Base-by-base conservation (phyloP, 2,888 invertebrate species). In the Chymomyza procnemis region DNA sequence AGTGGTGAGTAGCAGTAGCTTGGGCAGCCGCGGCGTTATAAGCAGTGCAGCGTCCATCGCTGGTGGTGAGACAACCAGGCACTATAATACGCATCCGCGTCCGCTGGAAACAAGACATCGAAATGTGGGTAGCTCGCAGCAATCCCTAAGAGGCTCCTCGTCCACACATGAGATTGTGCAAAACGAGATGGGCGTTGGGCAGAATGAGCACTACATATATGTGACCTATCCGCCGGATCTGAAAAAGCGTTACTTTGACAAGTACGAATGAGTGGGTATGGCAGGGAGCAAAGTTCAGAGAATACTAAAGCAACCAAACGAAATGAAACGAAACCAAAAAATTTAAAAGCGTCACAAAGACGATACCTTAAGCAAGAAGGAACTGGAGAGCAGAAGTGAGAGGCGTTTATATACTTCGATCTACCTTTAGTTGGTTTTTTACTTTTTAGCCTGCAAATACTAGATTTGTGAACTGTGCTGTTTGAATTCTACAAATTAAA, bases 151-250 rank as follows among this genome's bases (percentile, higher is more conserved):
- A 60, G 87, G 82, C 71, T 89, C 90, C 63, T 83, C 89, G 73
- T 90, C 90, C 34, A 85, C 89, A 69, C 90, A 93, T 67, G 91
- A 91, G 74, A 89, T 89, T 58, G 86, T 89, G 85, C 86, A 93
- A 92, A 89, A 88, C 84, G 93, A 93, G 84, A 85, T 91, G 69
- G 93, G 93, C 69, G 81, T 90, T 64, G 93, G 93, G 69, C 93
- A 93, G 87, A 94, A 94, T 90, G 95, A 95, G 91, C 95, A 95
- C 90, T 96, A 96, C 91, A 96, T 96, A 88, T 96, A 96, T 91
- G 96, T 96, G 80, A 95, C 96, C 63, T 96, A 96, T 92, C 96
- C 96, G 79, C 96, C 96, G 48, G 96, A 96, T 91, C 92, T 96
- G 73, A 96, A 96, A 91, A 93, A 96, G 85, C 93, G 96, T 75